phyloP scores from a whole-genome alignment of 2,113 vertebrate species.

The Anser brachyrhynchus region DNA sequence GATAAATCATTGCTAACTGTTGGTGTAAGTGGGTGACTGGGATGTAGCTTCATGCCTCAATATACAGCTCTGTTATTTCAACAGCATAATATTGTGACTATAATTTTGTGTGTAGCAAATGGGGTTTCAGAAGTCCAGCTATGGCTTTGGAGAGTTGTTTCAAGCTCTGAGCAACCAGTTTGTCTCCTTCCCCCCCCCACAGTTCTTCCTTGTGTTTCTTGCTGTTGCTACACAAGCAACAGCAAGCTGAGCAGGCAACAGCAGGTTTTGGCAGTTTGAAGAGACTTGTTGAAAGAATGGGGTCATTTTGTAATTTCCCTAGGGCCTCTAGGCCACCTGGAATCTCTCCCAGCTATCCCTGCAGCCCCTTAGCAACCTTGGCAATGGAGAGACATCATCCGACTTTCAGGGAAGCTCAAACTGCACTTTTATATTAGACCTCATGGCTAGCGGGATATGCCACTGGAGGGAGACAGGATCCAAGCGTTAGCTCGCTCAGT shows the following conservation, averaged over 20 bases:
- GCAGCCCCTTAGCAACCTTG: background rate
- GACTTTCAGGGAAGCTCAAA: background rate
- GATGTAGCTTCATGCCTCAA: background rate
- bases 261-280: background rate
- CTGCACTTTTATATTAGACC: background rate
- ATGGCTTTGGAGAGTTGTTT: background rate
- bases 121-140: background rate
- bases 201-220: background rate
- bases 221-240: background rate
- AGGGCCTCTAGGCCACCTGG: background rate
- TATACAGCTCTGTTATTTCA: background rate
- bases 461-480: constrained; percentile 71
- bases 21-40: accelerated
- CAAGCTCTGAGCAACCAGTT: background rate
- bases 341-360: background rate
- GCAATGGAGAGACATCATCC: background rate
- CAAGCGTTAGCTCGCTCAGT: background rate
- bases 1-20: accelerated
- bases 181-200: background rate
- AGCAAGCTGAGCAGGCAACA: background rate
- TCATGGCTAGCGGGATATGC: background rate
- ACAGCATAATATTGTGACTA: accelerated
- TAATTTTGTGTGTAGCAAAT: background rate
- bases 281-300: background rate
- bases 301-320: background rate